Evolutionary conservation across 2,797 vertebrate species (phyloP), one percentile per base, ranked within the genome.

Genomic region (Eidolon dupreanum): DNA sequence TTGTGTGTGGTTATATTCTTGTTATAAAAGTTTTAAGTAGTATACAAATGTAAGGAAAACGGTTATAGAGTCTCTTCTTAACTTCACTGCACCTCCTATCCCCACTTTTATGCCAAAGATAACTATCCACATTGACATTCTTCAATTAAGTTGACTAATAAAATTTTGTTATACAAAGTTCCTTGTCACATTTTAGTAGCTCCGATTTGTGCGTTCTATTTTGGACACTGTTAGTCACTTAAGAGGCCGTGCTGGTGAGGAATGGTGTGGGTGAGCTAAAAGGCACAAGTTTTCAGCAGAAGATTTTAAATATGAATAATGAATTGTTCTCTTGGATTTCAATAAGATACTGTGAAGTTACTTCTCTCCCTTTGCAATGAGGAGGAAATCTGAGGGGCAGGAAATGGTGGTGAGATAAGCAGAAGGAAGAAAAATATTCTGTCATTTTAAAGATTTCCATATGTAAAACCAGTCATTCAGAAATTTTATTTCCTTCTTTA

Each of bases 121-220:
- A 91, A 77, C 61, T 90, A 88, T n/a, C 33, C 83, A 93, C 17
- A 55, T 75, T 79, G 55, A 43, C 17, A 73, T 83, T 38, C 19
- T n/a, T 85, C 82, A 86, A 88, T 93, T 55, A 88, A 92, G 68
- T 55, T 90, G 53, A 51, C 38, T 31, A 51, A 65, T 79, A 79
- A 70, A 89, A 41, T 89, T 71, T 81, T 91, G 68, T 88, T 75
- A 63, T 36, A 26, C 28, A 38, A n/a, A 68, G 15, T 79, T 61
- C n/a, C 36, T 36, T 88, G 66, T 88, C 66, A 70, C 24, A 65
- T 93, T 94, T 81, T 28, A 43, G 38, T 46, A 63, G 83, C n/a
- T 74, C 16, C 65, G 73, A 84, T 90, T 61, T 95, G 82, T 74
- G 33, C 38, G 20, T 90, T 92, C 46, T 96, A 8, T 88, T 96